Evolutionary conservation across 2,888 invertebrate genomes (phyloP), one percentile per base, ranked within the genome.

Genomic region (Ligdia adustata): DNA sequence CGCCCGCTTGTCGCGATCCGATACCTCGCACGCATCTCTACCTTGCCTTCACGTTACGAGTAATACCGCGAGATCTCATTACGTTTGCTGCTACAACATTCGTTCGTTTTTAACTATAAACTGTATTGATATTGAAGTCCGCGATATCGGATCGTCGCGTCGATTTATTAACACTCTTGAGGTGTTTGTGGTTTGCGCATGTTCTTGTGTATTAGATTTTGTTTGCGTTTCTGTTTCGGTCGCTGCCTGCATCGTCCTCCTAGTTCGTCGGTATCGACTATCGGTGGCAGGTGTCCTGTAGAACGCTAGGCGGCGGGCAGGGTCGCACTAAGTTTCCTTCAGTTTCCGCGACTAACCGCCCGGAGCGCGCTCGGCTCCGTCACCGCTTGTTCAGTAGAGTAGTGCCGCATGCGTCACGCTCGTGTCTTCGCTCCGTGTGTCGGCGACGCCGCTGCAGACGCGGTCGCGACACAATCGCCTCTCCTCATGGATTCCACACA

Each of bases 1-100:
- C 80, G 82, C 72, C 71, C 81, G 78, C 81, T 78, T 75, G 64
- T 35, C 46, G 52, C 72, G 66, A 64, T 65, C 73, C 79, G 79
- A 71, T 58, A 67, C 71, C 76, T 79, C 2, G 27, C 28, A 13
- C 37, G 22, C 33, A 9, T 9, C 7, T n/a, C 14, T 7, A 13
- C n/a, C 2, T 20, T 12, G 33, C 20, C 6, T 9, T 18, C 11
- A 22, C 34, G n/a, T n/a, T n/a, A n/a, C n/a, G n/a, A n/a, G n/a
- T n/a, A n/a, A n/a, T n/a, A n/a, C n/a, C n/a, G n/a, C 29, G 22
- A 32, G 24, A 22, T 24, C 9, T 24, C 24, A 18, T n/a, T 9
- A 24, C 24, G 24, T n/a, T n/a, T n/a, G n/a, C n/a, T n/a, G n/a
- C n/a, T n/a, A n/a, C n/a, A n/a, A n/a, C n/a, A n/a, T n/a, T n/a